Conservation (phyloP, 2,797 vertebrate genomes). For the Vireo griseus region DNA sequence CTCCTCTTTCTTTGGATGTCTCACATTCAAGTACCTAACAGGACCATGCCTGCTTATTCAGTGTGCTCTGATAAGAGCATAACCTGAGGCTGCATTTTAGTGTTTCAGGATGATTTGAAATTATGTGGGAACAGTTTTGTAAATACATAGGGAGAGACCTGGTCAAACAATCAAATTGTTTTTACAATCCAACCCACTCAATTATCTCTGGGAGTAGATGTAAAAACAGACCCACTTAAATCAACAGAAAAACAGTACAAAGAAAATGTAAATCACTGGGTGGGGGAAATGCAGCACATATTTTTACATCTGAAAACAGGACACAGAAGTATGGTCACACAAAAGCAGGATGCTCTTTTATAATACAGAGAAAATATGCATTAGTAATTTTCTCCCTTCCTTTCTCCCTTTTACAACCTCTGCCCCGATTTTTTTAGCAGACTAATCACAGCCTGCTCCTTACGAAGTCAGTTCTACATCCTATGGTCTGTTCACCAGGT, state of each 20-base stretch:
- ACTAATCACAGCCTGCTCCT: background rate
- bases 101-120: constrained; percentile 14
- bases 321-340: background rate
- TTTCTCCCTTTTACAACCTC: background rate
- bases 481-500: background rate
- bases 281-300: constrained; percentile 3
- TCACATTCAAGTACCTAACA: background rate
- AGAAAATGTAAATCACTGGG: constrained; percentile 24
- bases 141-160: constrained; percentile 38
- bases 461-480: background rate
- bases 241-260: constrained; percentile 23
- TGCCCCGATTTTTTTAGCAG: background rate
- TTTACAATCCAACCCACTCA: constrained; percentile 34
- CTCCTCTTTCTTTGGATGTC: background rate
- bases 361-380: background rate
- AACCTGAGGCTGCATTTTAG: constrained; percentile 5
- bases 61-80: background rate
- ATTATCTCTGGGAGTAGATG: constrained; percentile 35
- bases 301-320: constrained; percentile 11
- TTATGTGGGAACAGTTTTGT: constrained; percentile 47
- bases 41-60: background rate
- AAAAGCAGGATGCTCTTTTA: constrained; percentile 5
- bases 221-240: constrained; percentile 33
- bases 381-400: background rate
- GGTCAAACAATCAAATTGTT: constrained; percentile 53